Evolutionary conservation across 2,797 vertebrate species (phyloP), one percentile per base, ranked within the genome.

Genomic region (Philypnodon macrostomus): DNA sequence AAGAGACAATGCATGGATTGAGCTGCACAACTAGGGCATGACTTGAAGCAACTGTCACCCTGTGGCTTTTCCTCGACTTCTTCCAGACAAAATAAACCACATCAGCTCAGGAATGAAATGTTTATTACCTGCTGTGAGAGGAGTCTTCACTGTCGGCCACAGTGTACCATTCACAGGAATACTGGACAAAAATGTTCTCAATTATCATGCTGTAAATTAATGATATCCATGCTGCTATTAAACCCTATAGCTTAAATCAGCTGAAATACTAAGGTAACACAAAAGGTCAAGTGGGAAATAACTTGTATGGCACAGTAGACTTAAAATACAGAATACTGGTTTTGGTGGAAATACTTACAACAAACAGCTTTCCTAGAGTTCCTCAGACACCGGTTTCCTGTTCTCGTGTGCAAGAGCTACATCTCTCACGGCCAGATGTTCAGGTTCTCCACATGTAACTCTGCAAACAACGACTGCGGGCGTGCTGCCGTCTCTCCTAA

Each of bases 71-170:
- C 62, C n/a, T 64, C 53, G 7, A 19, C 39, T 60, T 59, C 56
- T 24, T 41, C 65, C 33, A 78, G 67, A 71, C 61, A 74, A 84
- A 84, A 84, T 79, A 78, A 79, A 79, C 67, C 45, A 44, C 19
- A 52, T 74, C 63, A 64, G 60, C 62, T 61, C 65, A 76, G 67
- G 66, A 70, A 59, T 57, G 61, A 49, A 65, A 68, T 62, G 44
- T 79, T 50, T 55, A 61, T 63, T 2, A 18, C 63, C 52, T 27
- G 50, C 64, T 65, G 47, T 50, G 62, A 56, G 29, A 19, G 30
- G 30, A 46, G 50, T 4, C n/a, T 14, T 26, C 23, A 41, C 21
- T 40, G 38, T 11, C 9, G 21, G 21, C 21, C 21, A 23, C 21
- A 6, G 3, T 23, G 21, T 23, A 23, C 21, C 3, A 3, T 23